phyloP scores from a whole-genome alignment of 2,888 invertebrate species.

The Vesta saturnalis region DNA sequence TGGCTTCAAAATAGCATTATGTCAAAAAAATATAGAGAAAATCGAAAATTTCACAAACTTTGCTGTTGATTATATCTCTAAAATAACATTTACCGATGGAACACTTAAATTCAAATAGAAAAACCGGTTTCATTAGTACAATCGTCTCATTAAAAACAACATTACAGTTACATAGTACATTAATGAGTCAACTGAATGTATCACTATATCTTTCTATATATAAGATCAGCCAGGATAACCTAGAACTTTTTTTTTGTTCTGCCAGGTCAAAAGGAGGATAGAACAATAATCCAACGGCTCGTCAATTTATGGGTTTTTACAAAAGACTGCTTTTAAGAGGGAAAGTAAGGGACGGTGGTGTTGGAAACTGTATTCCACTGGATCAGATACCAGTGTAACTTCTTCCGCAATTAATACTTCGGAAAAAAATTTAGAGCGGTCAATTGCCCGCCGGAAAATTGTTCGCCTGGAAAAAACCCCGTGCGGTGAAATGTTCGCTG shows the following conservation, averaged over 20 bases:
- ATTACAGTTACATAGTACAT: background rate
- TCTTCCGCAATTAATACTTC: background rate
- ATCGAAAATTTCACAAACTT: background rate
- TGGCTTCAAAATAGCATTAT: background rate
- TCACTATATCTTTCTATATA: background rate
- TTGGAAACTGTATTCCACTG: too few species aligned
- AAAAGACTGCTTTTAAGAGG: background rate
- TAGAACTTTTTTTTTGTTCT: constrained; percentile 10
- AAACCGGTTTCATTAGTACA: background rate
- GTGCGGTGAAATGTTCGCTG: too few species aligned
- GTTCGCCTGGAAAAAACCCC: too few species aligned
- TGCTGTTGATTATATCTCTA: background rate
- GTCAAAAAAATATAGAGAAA: background rate
- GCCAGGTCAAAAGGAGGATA: background rate
- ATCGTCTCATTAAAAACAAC: background rate
- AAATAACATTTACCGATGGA: background rate
- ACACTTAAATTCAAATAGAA: background rate
- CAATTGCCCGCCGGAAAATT: too few species aligned
- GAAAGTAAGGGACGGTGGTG: background rate
- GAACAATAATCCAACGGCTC: background rate
- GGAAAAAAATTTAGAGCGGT: background rate
- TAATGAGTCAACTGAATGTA: background rate
- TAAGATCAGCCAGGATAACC: background rate
- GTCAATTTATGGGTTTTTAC: background rate
- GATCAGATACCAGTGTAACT: background rate